Conservation (phyloP, 2,113 vertebrate genomes). For the Colaptes auratus region DNA sequence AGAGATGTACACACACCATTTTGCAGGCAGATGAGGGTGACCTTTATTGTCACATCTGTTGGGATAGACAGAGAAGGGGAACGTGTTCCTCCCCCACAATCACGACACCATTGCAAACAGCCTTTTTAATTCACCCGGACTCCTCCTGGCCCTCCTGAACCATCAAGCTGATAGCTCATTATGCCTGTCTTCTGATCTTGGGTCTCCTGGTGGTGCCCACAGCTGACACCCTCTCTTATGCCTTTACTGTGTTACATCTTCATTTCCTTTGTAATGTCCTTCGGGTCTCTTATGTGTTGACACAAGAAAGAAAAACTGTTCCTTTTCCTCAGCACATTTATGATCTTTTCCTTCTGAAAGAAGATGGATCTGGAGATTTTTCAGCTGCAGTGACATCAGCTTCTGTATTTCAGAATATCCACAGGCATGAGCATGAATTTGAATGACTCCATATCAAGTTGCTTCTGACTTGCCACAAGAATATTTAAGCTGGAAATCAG, state of each 20-base stretch:
- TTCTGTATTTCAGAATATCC: constrained; percentile 4
- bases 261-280: constrained; percentile 55
- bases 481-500: background rate
- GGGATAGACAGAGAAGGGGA: background rate
- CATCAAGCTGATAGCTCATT: background rate
- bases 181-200: background rate
- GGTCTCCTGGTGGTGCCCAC: background rate
- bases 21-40: background rate
- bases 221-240: background rate
- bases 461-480: background rate
- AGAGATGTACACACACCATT: background rate
- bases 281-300: constrained; percentile 33
- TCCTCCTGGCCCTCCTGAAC: background rate
- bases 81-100: background rate
- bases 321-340: constrained; percentile 46
- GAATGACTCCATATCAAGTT: background rate
- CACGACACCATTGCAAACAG: background rate
- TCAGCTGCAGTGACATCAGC: constrained; percentile 16
- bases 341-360: constrained; percentile 47
- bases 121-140: background rate
- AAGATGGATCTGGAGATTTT: constrained; percentile 63
- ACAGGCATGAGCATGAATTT: background rate
- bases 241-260: constrained; percentile 34
- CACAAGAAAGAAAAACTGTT: constrained; percentile 59
- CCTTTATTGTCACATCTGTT: constrained; percentile 5